Evolutionary conservation across 2,113 vertebrate genomes (phyloP).

Genomic region (Epinephelus fuscoguttatus): DNA sequence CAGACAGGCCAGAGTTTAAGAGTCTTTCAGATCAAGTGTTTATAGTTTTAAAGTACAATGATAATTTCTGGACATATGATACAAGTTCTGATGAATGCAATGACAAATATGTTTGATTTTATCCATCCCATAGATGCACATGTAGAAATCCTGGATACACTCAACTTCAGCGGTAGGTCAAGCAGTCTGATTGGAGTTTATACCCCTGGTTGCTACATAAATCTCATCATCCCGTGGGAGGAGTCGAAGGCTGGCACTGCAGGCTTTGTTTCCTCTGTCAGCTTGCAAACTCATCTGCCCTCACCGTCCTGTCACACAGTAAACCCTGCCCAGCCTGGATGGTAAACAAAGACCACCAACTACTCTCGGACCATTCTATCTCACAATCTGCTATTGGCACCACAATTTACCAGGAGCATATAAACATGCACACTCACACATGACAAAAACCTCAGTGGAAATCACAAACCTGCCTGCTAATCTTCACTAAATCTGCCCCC

Average conservation of each 20-base stretch:
- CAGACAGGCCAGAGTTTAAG: not conserved
- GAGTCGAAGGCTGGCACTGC: constrained; percentile 24
- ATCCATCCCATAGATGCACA: not conserved
- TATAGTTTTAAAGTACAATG: not conserved
- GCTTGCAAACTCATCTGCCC: constrained; percentile 31
- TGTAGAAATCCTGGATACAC: not conserved
- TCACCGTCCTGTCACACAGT: constrained; percentile 41
- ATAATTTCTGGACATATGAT: not conserved
- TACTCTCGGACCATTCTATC: constrained; percentile 3
- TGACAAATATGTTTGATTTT: not conserved
- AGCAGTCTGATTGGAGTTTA: constrained; percentile 14
- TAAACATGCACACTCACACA: constrained; percentile 51
- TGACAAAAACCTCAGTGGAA: constrained; percentile 57
- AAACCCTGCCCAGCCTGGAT: constrained; percentile 29
- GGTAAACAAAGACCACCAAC: constrained; percentile 61
- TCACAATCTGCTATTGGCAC: constrained; percentile 34
- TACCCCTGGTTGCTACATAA: constrained; percentile 1
- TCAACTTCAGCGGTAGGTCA: not conserved
- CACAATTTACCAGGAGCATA: constrained; percentile 16
- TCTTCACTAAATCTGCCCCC: constrained; percentile 69
- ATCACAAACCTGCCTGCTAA: constrained; percentile 76
- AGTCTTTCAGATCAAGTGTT: not conserved
- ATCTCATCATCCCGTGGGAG: constrained; percentile 27
- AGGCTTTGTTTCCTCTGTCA: constrained; percentile 47
- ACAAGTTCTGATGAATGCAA: not conserved